Base-by-base conservation (phyloP, 2,797 vertebrate genomes). In the Prunella strophiata region DNA sequence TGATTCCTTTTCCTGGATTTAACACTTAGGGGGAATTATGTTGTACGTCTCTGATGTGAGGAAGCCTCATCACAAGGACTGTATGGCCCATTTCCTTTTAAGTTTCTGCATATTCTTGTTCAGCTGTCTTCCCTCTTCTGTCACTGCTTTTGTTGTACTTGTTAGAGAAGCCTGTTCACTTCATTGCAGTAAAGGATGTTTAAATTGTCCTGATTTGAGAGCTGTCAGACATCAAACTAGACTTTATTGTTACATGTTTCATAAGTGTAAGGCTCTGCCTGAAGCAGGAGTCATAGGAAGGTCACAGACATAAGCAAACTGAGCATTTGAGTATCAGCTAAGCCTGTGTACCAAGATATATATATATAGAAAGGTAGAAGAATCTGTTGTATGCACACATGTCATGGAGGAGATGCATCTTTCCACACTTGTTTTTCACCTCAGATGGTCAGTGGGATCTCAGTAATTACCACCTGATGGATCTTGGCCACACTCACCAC, bases 401-500 rank as follows among this genome's bases (percentile, higher is more conserved):
- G 29, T 82, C 29, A 43, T 57, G 59, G 68, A 78, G 62, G 59
- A 88, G 51, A 27, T 85, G 9, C 58, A 61, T 67, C 36, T 76
- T 86, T 45, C 48, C 42, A n/a, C 36, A 3, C 36, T 77, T 87
- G 40, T 93, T 52, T 96, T 88, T 72, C 42, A 57, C 73, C 81
- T 59, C 91, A 99, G 99, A 99, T 55, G 98, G 98, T 51, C 99
- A 99, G 88, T 99, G 99, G 99, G 99, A 99, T 95, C 98, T 99
- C 92, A 99, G 99, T 85, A 99, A 99, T 97, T 99, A 99, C 89
- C 99, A 99, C 93, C 98, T 99, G 30, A 99, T 99, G 99, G 99
- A 99, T 96, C 98, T 99, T 8, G 99, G 99, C 32, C 99, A 99
- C 47, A 99, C 99, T 8, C 99, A 99, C 88, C 99, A 99, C 97